A percentile compares a stretch with the other conserved stretches of the same genome.
Conservation (phyloP, 2,797 vertebrate genomes). For the Gymnocypris eckloni region DNA sequence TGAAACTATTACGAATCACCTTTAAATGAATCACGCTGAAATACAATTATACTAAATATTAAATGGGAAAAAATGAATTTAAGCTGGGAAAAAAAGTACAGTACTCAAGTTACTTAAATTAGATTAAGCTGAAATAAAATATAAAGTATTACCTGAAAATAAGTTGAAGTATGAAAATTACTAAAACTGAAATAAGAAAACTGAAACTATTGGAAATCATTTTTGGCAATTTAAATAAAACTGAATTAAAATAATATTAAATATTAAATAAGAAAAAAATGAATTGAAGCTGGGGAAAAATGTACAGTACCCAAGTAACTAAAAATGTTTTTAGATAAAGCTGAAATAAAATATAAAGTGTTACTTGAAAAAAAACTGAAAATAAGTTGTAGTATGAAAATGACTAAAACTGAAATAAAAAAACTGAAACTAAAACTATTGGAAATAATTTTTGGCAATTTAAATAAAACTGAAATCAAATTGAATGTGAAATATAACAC, state of each 20-base stretch:
- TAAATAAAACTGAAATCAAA: background rate
- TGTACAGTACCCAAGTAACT: background rate
- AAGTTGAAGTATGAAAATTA: too few relatives aligned
- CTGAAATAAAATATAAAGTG: too few relatives aligned
- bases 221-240: background rate
- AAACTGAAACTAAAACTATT: background rate
- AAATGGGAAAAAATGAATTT: background rate
- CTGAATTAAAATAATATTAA: background rate
- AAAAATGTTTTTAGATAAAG: background rate
- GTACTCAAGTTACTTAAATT: background rate
- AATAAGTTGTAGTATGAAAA: too few relatives aligned
- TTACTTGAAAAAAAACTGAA: background rate
- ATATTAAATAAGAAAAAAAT: background rate
- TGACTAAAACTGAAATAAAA: too few relatives aligned
- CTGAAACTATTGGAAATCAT: too few relatives aligned
- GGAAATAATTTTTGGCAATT: too few relatives aligned
- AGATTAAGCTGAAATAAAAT: too few relatives aligned
- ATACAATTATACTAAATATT: background rate
- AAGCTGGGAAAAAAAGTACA: background rate
- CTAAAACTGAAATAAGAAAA: too few relatives aligned
- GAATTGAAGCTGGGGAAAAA: background rate
- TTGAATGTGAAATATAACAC: background rate
- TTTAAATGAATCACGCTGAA: background rate
- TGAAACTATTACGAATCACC: background rate
- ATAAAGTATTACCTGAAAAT: too few relatives aligned